Evolutionary conservation across 2,797 vertebrate genomes (phyloP), one percentile per base, ranked within the genome.

Genomic region (Hydrolagus colliei): DNA sequence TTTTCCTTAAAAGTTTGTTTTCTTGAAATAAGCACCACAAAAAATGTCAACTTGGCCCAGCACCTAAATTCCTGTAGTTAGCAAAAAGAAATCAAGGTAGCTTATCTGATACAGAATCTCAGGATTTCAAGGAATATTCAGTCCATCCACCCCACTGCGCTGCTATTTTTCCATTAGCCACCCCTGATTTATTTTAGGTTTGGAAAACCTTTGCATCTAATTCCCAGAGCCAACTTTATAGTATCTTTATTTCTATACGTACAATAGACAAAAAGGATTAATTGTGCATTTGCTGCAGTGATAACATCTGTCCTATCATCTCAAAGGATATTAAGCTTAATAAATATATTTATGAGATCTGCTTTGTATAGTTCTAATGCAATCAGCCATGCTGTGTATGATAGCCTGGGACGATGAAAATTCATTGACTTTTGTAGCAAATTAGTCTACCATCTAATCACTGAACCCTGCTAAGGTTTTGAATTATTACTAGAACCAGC

Each of bases 291-390:
- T 90, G 91, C 89, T 90, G 86, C 87, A 89, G 89, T 91, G 93
- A 94, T 94, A 91, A 90, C 90, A 91, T 94, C 92, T 92, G 89
- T 91, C 91, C 92, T 92, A 90, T 90, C 89, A 92, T 93, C 91
- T 92, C 91, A 93, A 94, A 95, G 94, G 94, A 95, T 94, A 95
- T 95, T 95, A 94, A 93, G 93, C 93, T 94, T 96, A 95, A 96
- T 96, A 96, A 95, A 96, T 96, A 95, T 94, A 96, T 96, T 96
- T 96, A 96, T 95, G 93, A 95, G 94, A 94, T 94, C 94, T 94
- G 94, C 94, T 95, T 95, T 95, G 94, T 95, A 94, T 93, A 95
- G 93, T 94, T 93, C 93, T 96, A 94, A 95, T 94, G 94, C 93
- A 95, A 96, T 96, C 94, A 95, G 94, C 94, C 94, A 93, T 94